A percentile compares a stretch with the other conserved stretches of the same genome.
These are phyloP conservation scores for Leiothrix lutea DNA, from an alignment of 2,113 vertebrate species.

Conservation along the genomic window DNA sequence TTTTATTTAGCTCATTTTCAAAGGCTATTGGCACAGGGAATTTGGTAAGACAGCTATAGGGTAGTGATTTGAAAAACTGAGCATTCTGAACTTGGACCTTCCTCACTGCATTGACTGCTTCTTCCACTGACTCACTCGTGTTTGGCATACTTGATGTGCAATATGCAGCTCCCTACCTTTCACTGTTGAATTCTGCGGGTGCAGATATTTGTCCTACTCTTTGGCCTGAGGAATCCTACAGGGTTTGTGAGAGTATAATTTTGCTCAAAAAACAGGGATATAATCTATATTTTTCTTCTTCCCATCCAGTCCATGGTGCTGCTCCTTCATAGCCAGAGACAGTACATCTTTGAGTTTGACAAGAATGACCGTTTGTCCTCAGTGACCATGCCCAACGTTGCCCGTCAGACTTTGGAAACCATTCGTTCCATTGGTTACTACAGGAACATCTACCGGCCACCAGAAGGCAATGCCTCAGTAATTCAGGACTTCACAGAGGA, in stretches of 20 bases:
- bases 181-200: not conserved
- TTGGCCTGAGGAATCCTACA: not conserved
- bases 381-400: conserved; percentile 97
- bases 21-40: not conserved
- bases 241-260: not conserved
- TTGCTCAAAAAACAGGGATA: not conserved
- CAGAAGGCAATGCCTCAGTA: conserved; percentile 91
- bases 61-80: not conserved
- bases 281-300: conserved; percentile 6
- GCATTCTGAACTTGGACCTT: not conserved
- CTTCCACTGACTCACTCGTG: not conserved
- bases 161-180: not conserved
- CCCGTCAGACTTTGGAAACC: conserved; percentile 92
- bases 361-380: conserved; percentile 93
- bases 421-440: conserved; percentile 96
- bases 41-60: not conserved
- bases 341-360: conserved; percentile 99
- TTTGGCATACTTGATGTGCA: not conserved
- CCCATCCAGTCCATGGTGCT: conserved; percentile 92
- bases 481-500: conserved; percentile 96
- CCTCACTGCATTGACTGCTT: not conserved
- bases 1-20: not conserved
- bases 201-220: not conserved
- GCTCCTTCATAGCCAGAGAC: conserved; percentile 94
- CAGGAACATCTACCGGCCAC: conserved; percentile 91